phyloP scores from a whole-genome alignment of 2,797 vertebrate species.

The Melanogrammus aeglefinus region DNA sequence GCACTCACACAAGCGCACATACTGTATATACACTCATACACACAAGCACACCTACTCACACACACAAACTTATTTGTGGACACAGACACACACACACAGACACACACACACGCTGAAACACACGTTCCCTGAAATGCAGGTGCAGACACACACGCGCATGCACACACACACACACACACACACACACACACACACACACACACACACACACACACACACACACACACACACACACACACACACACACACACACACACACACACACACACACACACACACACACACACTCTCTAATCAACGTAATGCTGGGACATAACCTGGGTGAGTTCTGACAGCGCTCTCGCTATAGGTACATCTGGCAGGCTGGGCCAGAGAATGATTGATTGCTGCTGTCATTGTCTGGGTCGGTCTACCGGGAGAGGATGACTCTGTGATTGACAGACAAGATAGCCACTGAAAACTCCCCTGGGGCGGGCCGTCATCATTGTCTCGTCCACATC shows the following conservation, averaged over 20 bases:
- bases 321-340: background rate
- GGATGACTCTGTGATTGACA: background rate
- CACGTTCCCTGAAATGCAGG: background rate
- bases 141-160: background rate
- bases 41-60: background rate
- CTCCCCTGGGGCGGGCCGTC: background rate
- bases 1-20: background rate
- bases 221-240: background rate
- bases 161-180: background rate
- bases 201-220: background rate
- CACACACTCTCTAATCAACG: slow-evolving; percentile 10
- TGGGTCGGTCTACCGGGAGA: slow-evolving; percentile 5
- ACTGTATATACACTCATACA: background rate
- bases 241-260: background rate
- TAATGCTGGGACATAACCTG: background rate
- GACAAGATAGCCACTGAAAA: background rate
- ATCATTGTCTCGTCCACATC: background rate
- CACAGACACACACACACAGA: background rate
- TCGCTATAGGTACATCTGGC: background rate
- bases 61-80: background rate
- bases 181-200: background rate
- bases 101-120: background rate
- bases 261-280: background rate
- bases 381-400: slow-evolving; percentile 18
- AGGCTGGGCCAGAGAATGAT: slow-evolving; percentile 1